These are phyloP conservation scores for Palythoa grandis DNA, from an alignment of 92 coral and sea anemone genomes.

Conservation along the genomic window DNA sequence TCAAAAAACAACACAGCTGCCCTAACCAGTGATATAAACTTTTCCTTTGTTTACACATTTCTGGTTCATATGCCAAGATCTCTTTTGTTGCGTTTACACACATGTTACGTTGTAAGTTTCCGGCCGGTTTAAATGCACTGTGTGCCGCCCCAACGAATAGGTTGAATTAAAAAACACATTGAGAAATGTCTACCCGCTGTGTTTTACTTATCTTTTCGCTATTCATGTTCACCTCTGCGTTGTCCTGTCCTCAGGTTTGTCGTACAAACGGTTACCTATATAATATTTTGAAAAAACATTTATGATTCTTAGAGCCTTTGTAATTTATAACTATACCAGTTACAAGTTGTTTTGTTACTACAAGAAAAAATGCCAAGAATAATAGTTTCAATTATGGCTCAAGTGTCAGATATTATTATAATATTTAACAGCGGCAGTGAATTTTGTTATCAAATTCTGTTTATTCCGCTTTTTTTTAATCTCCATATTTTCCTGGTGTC, in stretches of 20 bases:
- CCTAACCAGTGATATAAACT: background rate
- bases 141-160: background rate
- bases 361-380: too few relatives aligned
- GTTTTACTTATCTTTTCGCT: background rate
- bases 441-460: too few relatives aligned
- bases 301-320: too few relatives aligned
- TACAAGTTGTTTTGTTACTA: too few relatives aligned
- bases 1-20: background rate
- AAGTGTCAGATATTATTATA: too few relatives aligned
- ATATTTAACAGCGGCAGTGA: too few relatives aligned
- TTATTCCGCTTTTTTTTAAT: too few relatives aligned
- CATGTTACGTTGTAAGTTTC: background rate
- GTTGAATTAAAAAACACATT: background rate
- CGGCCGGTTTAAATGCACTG: background rate
- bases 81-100: constrained; percentile 1
- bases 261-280: background rate
- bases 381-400: too few relatives aligned
- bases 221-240: background rate
- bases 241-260: constrained; percentile 22
- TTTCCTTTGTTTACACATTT: background rate
- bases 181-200: background rate
- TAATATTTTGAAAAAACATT: background rate
- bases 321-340: too few relatives aligned
- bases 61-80: background rate
- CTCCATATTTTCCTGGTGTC: too few relatives aligned